Conservation (phyloP, 2,113 vertebrate species). For the Alouatta palliata region DNA sequence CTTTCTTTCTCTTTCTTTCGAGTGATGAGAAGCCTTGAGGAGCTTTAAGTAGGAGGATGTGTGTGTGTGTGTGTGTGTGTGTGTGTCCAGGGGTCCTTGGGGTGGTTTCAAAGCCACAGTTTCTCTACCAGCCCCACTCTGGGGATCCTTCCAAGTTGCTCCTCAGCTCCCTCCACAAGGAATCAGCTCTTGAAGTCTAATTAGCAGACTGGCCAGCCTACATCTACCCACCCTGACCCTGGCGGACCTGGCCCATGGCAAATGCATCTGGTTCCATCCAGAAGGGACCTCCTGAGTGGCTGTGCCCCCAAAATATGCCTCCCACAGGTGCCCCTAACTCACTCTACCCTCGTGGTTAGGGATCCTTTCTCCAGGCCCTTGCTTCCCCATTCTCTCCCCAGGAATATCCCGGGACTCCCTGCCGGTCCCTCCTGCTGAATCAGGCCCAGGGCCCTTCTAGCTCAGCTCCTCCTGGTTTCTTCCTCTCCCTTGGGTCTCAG, state of each 20-base stretch:
- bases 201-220: too few relatives aligned
- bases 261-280: background rate
- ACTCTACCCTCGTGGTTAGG: background rate
- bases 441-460: background rate
- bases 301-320: background rate
- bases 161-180: background rate
- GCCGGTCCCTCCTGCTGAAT: background rate
- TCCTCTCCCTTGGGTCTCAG: background rate
- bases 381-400: background rate
- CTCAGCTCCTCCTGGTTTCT: background rate
- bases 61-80: too few relatives aligned
- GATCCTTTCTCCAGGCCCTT: background rate
- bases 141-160: background rate
- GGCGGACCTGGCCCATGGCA: background rate
- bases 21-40: background rate
- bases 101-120: background rate
- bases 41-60: background rate
- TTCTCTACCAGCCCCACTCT: background rate
- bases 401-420: too few relatives aligned
- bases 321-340: background rate
- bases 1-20: too few relatives aligned
- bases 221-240: background rate
- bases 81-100: too few relatives aligned
- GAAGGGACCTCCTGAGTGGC: background rate
- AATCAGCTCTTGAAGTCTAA: background rate